phyloP scores from a whole-genome alignment of 2,888 invertebrate genomes.

The Tetanocera ferruginea region DNA sequence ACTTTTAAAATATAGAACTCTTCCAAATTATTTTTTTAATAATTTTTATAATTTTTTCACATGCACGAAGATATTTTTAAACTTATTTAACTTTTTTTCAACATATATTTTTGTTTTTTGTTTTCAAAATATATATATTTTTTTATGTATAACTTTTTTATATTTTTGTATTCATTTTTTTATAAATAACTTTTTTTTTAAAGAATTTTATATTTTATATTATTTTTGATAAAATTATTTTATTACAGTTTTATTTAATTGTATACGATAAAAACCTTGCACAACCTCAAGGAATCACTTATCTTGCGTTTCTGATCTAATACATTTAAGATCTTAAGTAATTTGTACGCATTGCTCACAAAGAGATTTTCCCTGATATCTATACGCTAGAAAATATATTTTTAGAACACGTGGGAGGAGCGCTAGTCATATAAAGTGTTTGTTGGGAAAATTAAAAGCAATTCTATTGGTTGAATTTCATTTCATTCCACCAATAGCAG shows the following conservation, averaged over 20 bases:
- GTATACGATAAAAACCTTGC: background rate
- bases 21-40: background rate
- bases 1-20: background rate
- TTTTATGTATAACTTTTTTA: background rate
- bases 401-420: conserved; percentile 66
- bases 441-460: conserved; percentile 1
- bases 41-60: too few species aligned
- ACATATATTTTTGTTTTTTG: too few species aligned
- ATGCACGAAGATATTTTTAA: background rate
- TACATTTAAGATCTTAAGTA: conserved; percentile 49
- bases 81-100: background rate
- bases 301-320: conserved; percentile 48
- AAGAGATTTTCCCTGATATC: conserved; percentile 33
- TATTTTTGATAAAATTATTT: too few species aligned
- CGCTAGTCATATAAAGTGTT: conserved; percentile 47
- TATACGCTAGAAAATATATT: conserved; percentile 58
- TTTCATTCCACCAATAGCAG: background rate
- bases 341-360: conserved; percentile 41
- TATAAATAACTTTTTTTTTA: too few species aligned
- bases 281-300: conserved; percentile 45
- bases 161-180: too few species aligned
- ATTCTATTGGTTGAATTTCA: conserved; percentile 36
- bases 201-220: too few species aligned
- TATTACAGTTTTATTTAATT: conserved; percentile 1
- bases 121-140: too few species aligned